Evolutionary conservation across 2,113 vertebrate genomes (phyloP).

Genomic region (Orthonyx spaldingii): DNA sequence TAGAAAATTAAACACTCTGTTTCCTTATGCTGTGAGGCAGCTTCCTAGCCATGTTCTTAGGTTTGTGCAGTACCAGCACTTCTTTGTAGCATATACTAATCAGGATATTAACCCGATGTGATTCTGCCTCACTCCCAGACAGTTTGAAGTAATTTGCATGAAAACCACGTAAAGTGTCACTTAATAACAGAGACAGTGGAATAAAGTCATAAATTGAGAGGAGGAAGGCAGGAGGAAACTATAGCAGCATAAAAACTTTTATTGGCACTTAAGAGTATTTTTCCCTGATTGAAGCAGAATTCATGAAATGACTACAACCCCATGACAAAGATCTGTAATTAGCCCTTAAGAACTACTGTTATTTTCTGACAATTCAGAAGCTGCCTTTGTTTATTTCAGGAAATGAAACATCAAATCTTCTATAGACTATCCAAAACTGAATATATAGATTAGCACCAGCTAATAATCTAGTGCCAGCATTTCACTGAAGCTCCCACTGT

Average conservation of each 20-base stretch:
- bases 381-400: constrained; percentile 59
- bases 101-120: constrained; percentile 32
- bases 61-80: background rate
- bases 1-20: background rate
- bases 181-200: constrained; percentile 51
- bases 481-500: background rate
- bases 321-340: constrained; percentile 61
- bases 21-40: background rate
- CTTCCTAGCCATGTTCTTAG: background rate
- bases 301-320: constrained; percentile 60
- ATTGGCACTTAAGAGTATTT: constrained; percentile 64
- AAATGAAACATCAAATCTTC: constrained; percentile 48
- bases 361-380: constrained; percentile 56
- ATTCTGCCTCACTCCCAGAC: background rate
- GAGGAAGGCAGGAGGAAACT: constrained; percentile 33
- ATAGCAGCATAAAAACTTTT: constrained; percentile 67
- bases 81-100: background rate
- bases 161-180: constrained; percentile 30
- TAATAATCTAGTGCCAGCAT: constrained; percentile 8
- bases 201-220: constrained; percentile 59
- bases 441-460: background rate
- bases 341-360: constrained; percentile 55
- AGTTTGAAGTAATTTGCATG: constrained; percentile 44
- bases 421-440: background rate
- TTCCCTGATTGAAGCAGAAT: constrained; percentile 69